phyloP scores from a whole-genome alignment of 2,888 invertebrate species.

The Mesorhabditis spiculigera region DNA sequence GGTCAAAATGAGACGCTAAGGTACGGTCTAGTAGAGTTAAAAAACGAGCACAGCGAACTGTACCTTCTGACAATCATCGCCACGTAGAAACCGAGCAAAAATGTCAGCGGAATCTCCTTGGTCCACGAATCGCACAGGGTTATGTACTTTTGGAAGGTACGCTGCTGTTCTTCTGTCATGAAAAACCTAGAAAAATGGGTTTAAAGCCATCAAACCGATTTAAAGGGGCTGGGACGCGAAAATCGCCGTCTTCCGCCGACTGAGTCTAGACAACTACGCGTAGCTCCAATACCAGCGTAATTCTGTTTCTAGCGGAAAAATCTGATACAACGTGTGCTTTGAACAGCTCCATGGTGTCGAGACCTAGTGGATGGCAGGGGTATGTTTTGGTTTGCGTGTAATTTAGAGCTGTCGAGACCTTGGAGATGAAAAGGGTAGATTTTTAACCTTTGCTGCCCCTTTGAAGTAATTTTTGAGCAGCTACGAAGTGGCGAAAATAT shows the following conservation, averaged over 20 bases:
- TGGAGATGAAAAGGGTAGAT: too few species aligned
- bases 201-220: not conserved
- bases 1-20: not conserved
- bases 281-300: too few species aligned
- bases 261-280: too few species aligned
- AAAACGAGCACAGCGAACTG: not conserved
- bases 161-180: conserved; percentile 37
- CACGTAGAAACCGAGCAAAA: conserved; percentile 47
- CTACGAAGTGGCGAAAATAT: too few species aligned
- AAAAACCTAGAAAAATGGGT: conserved; percentile 31
- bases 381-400: too few species aligned
- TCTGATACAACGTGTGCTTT: too few species aligned
- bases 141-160: conserved; percentile 34
- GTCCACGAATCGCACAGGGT: conserved; percentile 42
- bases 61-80: conserved; percentile 46
- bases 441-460: too few species aligned
- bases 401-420: too few species aligned
- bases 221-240: conserved; percentile 12
- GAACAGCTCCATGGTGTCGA: too few species aligned
- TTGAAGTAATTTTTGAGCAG: too few species aligned
- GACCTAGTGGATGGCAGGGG: too few species aligned
- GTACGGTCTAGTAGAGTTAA: not conserved
- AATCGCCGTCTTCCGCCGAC: not conserved
- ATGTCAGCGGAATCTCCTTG: conserved; percentile 46
- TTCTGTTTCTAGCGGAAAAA: too few species aligned